Evolutionary conservation across 2,797 vertebrate genomes (phyloP), one percentile per base, ranked within the genome.

Genomic region (Alosa sapidissima): DNA sequence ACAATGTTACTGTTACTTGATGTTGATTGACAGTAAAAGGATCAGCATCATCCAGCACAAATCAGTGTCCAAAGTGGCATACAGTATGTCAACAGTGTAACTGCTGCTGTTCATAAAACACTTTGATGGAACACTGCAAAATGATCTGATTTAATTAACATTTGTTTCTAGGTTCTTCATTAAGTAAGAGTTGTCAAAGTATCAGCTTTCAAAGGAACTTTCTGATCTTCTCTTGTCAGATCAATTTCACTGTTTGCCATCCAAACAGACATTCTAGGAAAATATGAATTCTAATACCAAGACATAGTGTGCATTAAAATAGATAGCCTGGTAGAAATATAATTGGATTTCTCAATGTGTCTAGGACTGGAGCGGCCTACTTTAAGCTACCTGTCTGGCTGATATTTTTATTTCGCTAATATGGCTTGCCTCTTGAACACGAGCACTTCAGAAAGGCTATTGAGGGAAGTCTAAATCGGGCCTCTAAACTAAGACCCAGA

Each of bases 321-420:
- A 75, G 36, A 45, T 36, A 36, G 28, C 41, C 36, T 75, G 68
- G 68, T 14, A 36, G 65, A 28, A 75, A 75, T 75, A 14, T 75
- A 75, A 75, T 75, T 75, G 68, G 68, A 75, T 36, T 16, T 36
- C 13, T 41, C 36, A 13, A 28, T 28, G 16, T 41, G 7, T 0
- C 33, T 41, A 33, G 24, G 33, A 19, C 68, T 75, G 13, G 16
- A 5, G 36, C 33, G 13, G 36, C 36, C 14, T 75, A 41, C 68
- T 75, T 75, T 41, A 75, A 75, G 33, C 68, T 41, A 19, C 33
- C 33, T 75, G 68, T 41, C 68, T 75, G 68, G 68, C 5, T 75
- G 68, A 45, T 75, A 75, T 75, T 75, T 45, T 19, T 41, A 75
- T 75, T 36, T 75, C 4, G 68, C 5, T 19, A 75, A 19, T 75